These are phyloP conservation scores for Halictus quadricinctus DNA, from an alignment of 2,888 invertebrate species.

Conservation along the genomic window DNA sequence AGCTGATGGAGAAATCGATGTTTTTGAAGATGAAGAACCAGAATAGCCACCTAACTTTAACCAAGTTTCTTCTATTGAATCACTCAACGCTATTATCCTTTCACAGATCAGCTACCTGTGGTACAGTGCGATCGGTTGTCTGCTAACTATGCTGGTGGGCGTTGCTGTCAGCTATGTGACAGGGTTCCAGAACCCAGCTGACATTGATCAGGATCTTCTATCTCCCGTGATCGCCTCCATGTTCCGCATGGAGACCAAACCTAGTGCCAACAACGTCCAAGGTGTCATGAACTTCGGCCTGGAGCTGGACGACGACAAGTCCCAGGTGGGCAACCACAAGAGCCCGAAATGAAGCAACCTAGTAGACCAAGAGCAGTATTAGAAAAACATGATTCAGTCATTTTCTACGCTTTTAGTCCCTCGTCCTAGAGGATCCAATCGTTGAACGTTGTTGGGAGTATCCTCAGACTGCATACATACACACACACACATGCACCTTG, in stretches of 20 bases:
- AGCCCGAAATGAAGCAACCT: conserved; percentile 34
- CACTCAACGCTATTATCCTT: not conserved
- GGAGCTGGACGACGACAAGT: conserved; percentile 78
- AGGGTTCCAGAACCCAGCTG: conserved; percentile 85
- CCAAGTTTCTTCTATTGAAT: not conserved
- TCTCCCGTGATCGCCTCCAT: conserved; percentile 87
- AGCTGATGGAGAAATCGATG: too few relatives aligned
- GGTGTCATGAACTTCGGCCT: conserved; percentile 78
- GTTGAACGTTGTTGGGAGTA: not conserved
- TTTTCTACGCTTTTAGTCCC: not conserved
- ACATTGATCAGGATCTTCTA: conserved; percentile 87
- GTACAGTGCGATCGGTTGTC: conserved; percentile 93
- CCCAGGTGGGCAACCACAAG: conserved; percentile 56
- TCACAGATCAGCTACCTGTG: conserved; percentile 87
- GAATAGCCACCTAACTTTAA: too few relatives aligned
- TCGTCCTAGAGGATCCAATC: not conserved
- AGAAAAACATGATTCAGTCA: not conserved
- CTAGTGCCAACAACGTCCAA: conserved; percentile 67
- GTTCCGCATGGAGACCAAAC: conserved; percentile 77
- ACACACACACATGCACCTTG: not conserved
- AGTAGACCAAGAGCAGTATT: not conserved
- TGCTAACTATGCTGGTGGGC: conserved; percentile 89
- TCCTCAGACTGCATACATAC: not conserved
- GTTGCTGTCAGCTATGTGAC: conserved; percentile 88
- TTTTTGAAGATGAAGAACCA: too few relatives aligned